A percentile compares a stretch with the other conserved stretches of the same genome.
Evolutionary conservation across 2,888 invertebrate genomes (phyloP).

Genomic region (Troglohyphantes excavatus): DNA sequence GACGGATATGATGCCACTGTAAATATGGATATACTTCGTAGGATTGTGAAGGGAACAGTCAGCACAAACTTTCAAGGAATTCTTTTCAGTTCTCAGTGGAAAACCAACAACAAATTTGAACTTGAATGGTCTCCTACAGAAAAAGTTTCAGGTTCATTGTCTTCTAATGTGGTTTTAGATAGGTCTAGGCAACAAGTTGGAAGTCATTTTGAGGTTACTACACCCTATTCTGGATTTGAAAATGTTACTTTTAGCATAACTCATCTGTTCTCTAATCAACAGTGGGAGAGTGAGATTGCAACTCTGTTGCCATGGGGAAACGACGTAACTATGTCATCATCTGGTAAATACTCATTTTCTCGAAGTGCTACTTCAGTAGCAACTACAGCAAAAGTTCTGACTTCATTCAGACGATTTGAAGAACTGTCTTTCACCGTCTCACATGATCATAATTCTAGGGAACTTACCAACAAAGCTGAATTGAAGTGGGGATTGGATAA

Average conservation of each 20-base stretch:
- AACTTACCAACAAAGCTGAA: conserved; percentile 42
- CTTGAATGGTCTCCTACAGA: conserved; percentile 66
- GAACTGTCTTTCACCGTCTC: conserved; percentile 25
- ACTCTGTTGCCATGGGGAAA: conserved; percentile 41
- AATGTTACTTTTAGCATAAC: conserved; percentile 45
- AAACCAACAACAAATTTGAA: conserved; percentile 57
- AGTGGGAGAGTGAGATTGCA: conserved; percentile 70
- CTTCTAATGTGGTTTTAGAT: conserved; percentile 19
- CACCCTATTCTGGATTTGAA: conserved; percentile 71
- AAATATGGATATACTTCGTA: conserved; percentile 49
- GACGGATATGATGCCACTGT: conserved; percentile 66
- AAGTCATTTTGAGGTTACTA: conserved; percentile 46
- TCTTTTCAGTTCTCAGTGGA: conserved; percentile 43
- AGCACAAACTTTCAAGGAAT: conserved; percentile 53
- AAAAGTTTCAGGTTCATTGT: conserved; percentile 42
- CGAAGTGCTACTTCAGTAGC: conserved; percentile 15
- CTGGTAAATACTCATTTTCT: conserved; percentile 54
- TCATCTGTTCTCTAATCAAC: conserved; percentile 61
- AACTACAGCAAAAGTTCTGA: conserved; percentile 31
- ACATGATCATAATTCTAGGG: conserved; percentile 33
- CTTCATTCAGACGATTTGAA: conserved; percentile 38
- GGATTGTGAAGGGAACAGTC: conserved; percentile 53
- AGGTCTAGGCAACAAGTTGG: conserved; percentile 40
- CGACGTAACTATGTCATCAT: conserved; percentile 41
- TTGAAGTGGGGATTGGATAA: conserved; percentile 52